A percentile compares a stretch with the other conserved stretches of the same genome.
These are phyloP conservation scores for Halcyon senegalensis DNA, from an alignment of 2,113 vertebrate genomes.

Conservation along the genomic window DNA sequence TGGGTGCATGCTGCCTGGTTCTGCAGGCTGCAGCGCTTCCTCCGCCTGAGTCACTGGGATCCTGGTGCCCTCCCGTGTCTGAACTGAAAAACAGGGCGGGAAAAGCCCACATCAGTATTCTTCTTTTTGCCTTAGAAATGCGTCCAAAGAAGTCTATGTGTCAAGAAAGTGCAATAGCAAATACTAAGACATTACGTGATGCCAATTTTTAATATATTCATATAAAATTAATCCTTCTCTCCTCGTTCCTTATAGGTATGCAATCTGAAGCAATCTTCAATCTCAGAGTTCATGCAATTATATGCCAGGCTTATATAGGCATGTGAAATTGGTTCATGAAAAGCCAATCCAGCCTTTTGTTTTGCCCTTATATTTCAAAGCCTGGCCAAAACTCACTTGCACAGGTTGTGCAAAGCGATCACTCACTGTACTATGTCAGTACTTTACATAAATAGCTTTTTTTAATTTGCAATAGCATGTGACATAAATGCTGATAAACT, in stretches of 20 bases:
- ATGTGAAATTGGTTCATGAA: not conserved
- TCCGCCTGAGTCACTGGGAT: not conserved
- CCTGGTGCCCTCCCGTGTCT: conserved; percentile 51
- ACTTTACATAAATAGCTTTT: not conserved
- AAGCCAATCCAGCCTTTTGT: not conserved
- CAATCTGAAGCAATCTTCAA: not conserved
- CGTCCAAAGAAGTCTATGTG: not conserved
- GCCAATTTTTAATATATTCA: not conserved
- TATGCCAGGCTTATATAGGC: not conserved
- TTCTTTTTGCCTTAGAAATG: not conserved
- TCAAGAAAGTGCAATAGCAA: not conserved
- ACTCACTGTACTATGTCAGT: accelerated
- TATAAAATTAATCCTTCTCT: not conserved
- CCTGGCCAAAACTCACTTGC: not conserved
- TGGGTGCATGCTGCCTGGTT: accelerated
- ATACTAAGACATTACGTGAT: not conserved
- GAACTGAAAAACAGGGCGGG: not conserved
- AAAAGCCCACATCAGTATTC: not conserved
- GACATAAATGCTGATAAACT: not conserved
- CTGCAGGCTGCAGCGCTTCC: not conserved
- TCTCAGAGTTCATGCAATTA: not conserved
- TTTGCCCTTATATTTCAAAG: not conserved
- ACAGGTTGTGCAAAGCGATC: not conserved
- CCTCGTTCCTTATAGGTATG: not conserved
- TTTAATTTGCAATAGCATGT: not conserved